A percentile compares a stretch with the other conserved stretches of the same genome.
These are phyloP conservation scores for Netelia inedita DNA, from an alignment of 2,888 invertebrate species.

Conservation along the genomic window DNA sequence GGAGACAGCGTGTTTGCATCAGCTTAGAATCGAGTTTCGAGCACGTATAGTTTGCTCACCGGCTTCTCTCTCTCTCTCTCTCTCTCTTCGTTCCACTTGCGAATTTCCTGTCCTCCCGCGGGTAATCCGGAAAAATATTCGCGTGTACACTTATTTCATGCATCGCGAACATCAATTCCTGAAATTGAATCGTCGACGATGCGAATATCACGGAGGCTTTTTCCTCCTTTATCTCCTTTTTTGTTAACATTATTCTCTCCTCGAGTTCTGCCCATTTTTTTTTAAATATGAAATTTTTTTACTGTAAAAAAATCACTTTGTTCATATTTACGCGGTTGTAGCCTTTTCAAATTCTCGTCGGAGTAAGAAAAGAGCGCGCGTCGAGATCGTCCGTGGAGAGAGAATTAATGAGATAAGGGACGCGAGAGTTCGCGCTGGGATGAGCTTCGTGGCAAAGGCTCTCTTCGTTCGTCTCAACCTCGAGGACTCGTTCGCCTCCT, in stretches of 20 bases:
- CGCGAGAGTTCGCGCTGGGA: slow-evolving; percentile 18
- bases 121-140: slow-evolving; percentile 67
- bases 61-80: slow-evolving; percentile 8
- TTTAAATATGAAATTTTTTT: neutral
- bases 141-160: slow-evolving; percentile 82
- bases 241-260: neutral
- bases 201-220: neutral
- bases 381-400: slow-evolving; percentile 71
- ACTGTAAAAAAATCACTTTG: neutral
- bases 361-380: slow-evolving; percentile 57
- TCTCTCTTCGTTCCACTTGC: slow-evolving; percentile 23
- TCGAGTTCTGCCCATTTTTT: slow-evolving; percentile 12
- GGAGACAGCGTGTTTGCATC: slow-evolving; percentile 60
- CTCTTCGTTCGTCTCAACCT: slow-evolving; percentile 19
- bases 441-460: slow-evolving; percentile 21
- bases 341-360: neutral
- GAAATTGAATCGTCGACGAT: slow-evolving; percentile 68
- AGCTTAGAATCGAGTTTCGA: slow-evolving; percentile 66
- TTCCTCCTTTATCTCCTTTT: neutral
- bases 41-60: slow-evolving; percentile 64
- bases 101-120: slow-evolving; percentile 60
- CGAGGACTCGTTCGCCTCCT: slow-evolving; percentile 45
- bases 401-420: slow-evolving; percentile 77
- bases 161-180: slow-evolving; percentile 74
- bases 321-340: neutral